These are phyloP conservation scores for Enteromius argenteus DNA, from an alignment of 2,797 vertebrate genomes.

Conservation along the genomic window DNA sequence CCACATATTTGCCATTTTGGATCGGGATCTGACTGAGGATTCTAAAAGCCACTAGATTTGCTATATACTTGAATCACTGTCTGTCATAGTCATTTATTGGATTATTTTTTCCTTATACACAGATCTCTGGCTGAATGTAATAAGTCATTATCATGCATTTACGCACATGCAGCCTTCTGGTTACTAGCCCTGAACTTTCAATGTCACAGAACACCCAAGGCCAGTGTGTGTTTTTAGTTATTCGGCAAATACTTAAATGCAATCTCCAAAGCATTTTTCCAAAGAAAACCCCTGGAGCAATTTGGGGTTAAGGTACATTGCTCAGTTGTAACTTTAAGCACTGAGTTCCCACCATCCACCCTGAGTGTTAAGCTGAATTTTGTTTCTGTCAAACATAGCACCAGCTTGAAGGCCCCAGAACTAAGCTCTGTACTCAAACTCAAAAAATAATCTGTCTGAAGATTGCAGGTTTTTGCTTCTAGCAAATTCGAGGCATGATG, in stretches of 20 bases:
- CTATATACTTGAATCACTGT: too few species aligned
- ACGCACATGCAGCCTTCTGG: background rate
- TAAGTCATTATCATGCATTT: background rate
- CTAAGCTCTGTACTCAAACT: background rate
- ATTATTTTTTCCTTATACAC: too few species aligned
- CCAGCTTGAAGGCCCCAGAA: background rate
- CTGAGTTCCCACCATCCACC: background rate
- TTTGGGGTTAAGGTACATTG: background rate
- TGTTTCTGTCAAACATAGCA: background rate
- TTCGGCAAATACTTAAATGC: background rate
- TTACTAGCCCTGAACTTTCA: background rate
- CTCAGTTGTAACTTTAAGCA: background rate
- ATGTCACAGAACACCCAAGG: background rate
- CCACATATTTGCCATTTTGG: too few species aligned
- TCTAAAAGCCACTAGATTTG: too few species aligned
- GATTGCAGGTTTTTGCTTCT: conserved; percentile 8
- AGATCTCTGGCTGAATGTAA: too few species aligned
- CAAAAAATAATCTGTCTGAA: background rate
- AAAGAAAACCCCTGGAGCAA: background rate
- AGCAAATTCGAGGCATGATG: background rate
- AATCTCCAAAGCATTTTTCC: background rate
- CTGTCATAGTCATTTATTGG: too few species aligned
- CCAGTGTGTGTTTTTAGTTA: background rate
- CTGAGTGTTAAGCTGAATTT: background rate
- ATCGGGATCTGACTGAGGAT: too few species aligned